phyloP scores from a whole-genome alignment of 2,797 vertebrate genomes.

The Schizothorax lantsangensis region DNA sequence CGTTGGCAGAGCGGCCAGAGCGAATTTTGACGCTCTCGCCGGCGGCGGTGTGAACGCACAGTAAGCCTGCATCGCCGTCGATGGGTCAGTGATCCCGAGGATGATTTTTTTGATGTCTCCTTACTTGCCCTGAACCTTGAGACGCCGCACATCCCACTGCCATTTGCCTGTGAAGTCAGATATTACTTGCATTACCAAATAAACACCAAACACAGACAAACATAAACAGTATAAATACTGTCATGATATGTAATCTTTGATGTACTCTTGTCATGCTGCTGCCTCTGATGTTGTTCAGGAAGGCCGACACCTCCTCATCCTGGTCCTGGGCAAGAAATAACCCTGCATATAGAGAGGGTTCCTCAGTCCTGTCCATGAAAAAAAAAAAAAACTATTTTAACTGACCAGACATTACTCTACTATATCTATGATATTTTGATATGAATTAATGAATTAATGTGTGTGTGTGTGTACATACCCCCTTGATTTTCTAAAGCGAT shows the following conservation, averaged over 20 bases:
- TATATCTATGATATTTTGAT: not conserved
- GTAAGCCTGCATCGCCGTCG: no score
- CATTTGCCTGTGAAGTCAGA: not conserved
- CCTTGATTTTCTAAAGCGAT: not conserved
- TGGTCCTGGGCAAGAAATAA: conserved; percentile 7
- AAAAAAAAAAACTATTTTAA: not conserved
- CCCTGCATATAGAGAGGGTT: not conserved
- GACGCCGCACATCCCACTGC: not conserved
- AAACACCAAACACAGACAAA: not conserved
- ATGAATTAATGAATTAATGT: not conserved
- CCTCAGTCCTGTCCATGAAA: not conserved
- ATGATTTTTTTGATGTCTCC: conserved; percentile 5
- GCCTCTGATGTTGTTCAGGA: not conserved
- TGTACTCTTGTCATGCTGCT: not conserved
- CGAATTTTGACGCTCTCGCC: no score
- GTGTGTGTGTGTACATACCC: not conserved
- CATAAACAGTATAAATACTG: not conserved
- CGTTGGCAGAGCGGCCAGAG: no score
- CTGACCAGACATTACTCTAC: not conserved
- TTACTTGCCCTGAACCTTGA: not conserved
- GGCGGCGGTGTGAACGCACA: no score
- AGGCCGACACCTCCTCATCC: conserved; percentile 6
- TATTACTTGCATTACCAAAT: not conserved
- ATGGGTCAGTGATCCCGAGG: no score
- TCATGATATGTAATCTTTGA: not conserved